These are phyloP conservation scores for Danio kyathit DNA, from an alignment of 2,797 vertebrate species.

Conservation along the genomic window DNA sequence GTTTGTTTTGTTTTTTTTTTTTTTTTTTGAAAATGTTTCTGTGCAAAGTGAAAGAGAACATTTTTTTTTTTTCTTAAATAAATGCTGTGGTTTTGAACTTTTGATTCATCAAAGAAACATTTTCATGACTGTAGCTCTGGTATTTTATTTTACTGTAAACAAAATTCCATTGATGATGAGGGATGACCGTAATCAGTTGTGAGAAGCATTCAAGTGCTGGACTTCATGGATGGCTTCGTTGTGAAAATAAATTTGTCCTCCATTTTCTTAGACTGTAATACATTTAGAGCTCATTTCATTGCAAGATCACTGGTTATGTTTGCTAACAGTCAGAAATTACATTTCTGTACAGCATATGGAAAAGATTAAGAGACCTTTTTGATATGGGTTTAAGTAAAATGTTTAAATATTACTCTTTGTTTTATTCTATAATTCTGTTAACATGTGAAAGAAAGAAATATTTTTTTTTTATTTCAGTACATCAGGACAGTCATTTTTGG, in stretches of 20 bases:
- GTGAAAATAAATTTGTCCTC: conserved; percentile 17
- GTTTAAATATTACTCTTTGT: too few species aligned
- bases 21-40: too few species aligned
- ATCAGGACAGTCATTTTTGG: too few species aligned
- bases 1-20: too few species aligned
- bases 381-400: too few species aligned
- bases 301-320: neutral
- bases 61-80: too few species aligned
- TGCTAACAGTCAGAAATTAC: neutral
- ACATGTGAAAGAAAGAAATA: too few species aligned
- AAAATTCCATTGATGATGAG: conserved; percentile 24
- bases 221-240: conserved; percentile 1
- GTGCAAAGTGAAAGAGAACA: too few species aligned
- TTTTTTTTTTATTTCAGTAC: too few species aligned
- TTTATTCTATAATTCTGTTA: too few species aligned
- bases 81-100: too few species aligned
- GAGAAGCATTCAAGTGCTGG: conserved; percentile 1
- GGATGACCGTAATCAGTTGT: conserved; percentile 21
- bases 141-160: conserved; percentile 23
- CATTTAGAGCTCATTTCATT: neutral
- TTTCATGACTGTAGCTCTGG: conserved; percentile 14
- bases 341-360: neutral
- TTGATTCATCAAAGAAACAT: neutral
- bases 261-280: neutral
- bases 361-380: too few species aligned